phyloP scores from a whole-genome alignment of 1,140 invertebrate species.

The Lasioglossum albipes region DNA sequence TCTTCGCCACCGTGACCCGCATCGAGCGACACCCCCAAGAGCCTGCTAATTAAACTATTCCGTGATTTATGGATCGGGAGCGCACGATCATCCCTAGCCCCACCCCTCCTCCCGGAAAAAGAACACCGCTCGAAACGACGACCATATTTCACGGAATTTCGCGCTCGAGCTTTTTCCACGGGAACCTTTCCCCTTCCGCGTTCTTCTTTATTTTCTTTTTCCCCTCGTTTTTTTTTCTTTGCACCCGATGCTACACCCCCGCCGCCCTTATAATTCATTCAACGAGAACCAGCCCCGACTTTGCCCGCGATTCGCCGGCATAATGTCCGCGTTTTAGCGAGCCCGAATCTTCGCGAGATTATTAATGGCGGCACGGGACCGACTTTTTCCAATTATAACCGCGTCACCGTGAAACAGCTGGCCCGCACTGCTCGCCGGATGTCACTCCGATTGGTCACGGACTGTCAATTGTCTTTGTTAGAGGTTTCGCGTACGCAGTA shows the following conservation, averaged over 20 bases:
- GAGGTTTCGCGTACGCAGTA: too few relatives aligned
- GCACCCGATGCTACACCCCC: background rate
- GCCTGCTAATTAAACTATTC: constrained; percentile 40
- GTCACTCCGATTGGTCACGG: too few relatives aligned
- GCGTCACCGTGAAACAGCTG: too few relatives aligned
- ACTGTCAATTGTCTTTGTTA: too few relatives aligned
- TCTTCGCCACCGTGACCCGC: background rate
- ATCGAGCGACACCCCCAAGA: background rate
- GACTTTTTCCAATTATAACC: too few relatives aligned
- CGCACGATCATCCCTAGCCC: background rate
- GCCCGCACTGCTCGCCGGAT: too few relatives aligned
- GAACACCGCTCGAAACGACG: background rate
- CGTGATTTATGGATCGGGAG: constrained; percentile 22
- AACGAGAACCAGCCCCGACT: background rate
- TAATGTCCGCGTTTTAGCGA: background rate
- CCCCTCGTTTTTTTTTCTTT: too few relatives aligned
- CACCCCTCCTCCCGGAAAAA: background rate
- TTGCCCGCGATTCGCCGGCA: background rate
- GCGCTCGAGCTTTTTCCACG: background rate
- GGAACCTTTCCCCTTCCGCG: background rate
- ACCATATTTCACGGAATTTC: background rate
- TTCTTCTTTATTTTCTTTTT: too few relatives aligned
- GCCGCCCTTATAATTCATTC: background rate
- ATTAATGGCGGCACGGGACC: background rate
- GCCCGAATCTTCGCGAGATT: background rate